Percentiles rank a stretch among this genome's conserved stretches.
Conservation (phyloP, 2,888 invertebrate genomes). For the Pollenia labialis region DNA sequence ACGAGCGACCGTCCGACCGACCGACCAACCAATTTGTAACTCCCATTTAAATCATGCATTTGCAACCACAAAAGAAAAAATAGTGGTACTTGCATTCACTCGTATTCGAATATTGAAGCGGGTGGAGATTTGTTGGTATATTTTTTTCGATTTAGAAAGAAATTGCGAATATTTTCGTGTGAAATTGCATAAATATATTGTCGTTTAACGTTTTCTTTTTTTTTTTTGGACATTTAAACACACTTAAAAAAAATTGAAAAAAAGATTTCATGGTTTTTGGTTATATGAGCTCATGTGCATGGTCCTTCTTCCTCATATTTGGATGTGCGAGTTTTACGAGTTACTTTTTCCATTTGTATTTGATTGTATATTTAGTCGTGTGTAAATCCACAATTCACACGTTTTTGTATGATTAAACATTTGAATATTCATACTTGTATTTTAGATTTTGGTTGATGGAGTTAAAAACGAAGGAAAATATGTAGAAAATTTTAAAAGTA, state of each 20-base stretch:
- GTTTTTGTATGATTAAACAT: constrained; percentile 72
- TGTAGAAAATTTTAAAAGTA: no score
- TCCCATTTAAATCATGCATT: constrained; percentile 72
- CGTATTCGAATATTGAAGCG: background rate
- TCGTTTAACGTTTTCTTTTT: constrained; percentile 45
- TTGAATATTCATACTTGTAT: constrained; percentile 44
- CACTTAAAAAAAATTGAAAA: constrained; percentile 26
- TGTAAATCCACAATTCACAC: constrained; percentile 73
- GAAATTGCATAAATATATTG: constrained; percentile 80
- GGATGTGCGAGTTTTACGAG: background rate
- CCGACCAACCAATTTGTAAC: constrained; percentile 73
- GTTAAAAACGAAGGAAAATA: background rate
- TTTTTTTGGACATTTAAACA: constrained; percentile 44
- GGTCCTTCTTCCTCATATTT: constrained; percentile 33
- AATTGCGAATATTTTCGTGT: constrained; percentile 76
- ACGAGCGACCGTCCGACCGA: constrained; percentile 48
- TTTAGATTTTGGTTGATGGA: constrained; percentile 9
- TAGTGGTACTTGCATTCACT: constrained; percentile 40
- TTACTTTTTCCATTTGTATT: constrained; percentile 44
- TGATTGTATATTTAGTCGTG: constrained; percentile 63
- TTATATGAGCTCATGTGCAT: constrained; percentile 48
- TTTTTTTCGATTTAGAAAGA: constrained; percentile 45
- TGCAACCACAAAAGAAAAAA: constrained; percentile 67
- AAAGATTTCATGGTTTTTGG: constrained; percentile 59
- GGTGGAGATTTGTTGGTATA: constrained; percentile 12